phyloP scores from a whole-genome alignment of 1,140 invertebrate species.

The Centruroides sculpturatus region DNA sequence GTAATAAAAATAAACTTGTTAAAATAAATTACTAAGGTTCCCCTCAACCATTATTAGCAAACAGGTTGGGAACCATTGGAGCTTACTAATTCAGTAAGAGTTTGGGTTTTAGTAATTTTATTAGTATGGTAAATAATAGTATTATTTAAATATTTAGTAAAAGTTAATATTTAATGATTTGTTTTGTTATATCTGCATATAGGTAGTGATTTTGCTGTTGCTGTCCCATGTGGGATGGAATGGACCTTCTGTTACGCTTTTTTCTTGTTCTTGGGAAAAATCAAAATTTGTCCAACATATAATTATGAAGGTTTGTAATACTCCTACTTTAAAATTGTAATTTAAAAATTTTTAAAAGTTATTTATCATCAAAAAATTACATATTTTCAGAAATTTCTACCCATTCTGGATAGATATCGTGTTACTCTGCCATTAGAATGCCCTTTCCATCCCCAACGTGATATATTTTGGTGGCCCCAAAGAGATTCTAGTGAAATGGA shows the following conservation, averaged over 20 bases:
- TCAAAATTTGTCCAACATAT: constrained; percentile 74
- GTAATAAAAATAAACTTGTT: too few relatives aligned
- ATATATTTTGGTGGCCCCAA: constrained; percentile 54
- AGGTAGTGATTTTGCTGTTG: constrained; percentile 61
- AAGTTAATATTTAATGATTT: too few relatives aligned
- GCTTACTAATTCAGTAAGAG: too few relatives aligned
- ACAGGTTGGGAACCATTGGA: too few relatives aligned
- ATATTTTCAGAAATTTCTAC: constrained; percentile 58
- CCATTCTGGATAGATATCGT: constrained; percentile 69
- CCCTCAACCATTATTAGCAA: too few relatives aligned
- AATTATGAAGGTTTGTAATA: constrained; percentile 49
- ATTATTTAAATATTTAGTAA: too few relatives aligned
- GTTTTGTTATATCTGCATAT: constrained; percentile 16
- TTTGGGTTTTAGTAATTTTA: too few relatives aligned
- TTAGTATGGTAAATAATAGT: too few relatives aligned
- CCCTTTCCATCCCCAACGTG: constrained; percentile 69
- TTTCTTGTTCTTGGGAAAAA: constrained; percentile 72
- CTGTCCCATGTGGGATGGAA: constrained; percentile 72
- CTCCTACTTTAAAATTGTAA: neutral
- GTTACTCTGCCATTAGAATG: constrained; percentile 70
- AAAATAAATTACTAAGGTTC: too few relatives aligned
- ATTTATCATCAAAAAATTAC: neutral
- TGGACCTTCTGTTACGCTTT: constrained; percentile 65
- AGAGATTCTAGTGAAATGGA: constrained; percentile 36
- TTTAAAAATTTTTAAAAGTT: neutral